phyloP scores from a whole-genome alignment of 2,888 invertebrate species.

The Nemotelus nigrinus region DNA sequence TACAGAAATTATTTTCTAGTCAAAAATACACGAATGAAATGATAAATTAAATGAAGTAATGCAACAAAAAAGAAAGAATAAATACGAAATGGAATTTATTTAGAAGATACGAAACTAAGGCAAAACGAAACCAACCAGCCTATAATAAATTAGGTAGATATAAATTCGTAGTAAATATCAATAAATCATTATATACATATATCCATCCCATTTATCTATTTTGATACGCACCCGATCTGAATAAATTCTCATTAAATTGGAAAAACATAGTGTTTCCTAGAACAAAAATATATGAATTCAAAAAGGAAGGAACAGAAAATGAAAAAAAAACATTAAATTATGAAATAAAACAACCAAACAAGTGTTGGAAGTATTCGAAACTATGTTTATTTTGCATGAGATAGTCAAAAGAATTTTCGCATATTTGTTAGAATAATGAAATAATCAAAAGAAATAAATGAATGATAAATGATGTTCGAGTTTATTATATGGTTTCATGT shows the following conservation, averaged over 20 bases:
- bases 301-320: no score
- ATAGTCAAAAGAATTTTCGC: no score
- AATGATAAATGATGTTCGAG: no score
- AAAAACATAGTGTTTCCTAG: not conserved
- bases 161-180: slow-evolving; percentile 20
- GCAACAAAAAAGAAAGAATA: not conserved
- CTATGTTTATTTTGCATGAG: no score
- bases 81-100: not conserved
- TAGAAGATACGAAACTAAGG: not conserved
- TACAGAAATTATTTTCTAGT: slow-evolving; percentile 30
- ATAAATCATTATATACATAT: not conserved
- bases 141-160: slow-evolving; percentile 32
- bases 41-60: slow-evolving; percentile 13
- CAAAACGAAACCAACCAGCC: not conserved
- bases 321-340: no score
- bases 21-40: slow-evolving; percentile 24
- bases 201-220: not conserved
- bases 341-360: no score
- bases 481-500: no score
- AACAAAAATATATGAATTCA: not conserved
- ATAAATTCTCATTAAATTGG: not conserved
- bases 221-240: not conserved
- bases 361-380: no score
- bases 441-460: no score
- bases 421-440: no score